phyloP scores from a whole-genome alignment of 2,113 vertebrate genomes.

The Leptodactylus fuscus region DNA sequence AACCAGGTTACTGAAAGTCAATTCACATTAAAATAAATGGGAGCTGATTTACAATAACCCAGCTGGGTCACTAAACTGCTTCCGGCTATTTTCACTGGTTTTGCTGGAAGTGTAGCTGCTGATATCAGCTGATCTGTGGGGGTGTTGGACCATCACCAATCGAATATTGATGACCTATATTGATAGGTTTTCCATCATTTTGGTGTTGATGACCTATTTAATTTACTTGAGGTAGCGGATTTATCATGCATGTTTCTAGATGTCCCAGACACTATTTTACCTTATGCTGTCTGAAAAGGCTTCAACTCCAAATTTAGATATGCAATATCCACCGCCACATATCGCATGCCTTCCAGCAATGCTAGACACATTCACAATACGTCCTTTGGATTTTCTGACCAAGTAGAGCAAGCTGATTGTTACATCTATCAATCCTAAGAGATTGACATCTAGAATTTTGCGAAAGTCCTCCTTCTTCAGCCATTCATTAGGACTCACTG shows the following conservation, averaged over 20 bases:
- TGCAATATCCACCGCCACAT: conserved; percentile 75
- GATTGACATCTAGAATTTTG: conserved; percentile 76
- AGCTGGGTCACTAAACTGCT: too few species aligned
- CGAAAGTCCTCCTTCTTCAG: conserved; percentile 73
- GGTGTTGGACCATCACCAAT: too few species aligned
- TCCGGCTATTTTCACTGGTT: too few species aligned
- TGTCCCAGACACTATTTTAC: conserved; percentile 63
- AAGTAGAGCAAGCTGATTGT: conserved; percentile 81
- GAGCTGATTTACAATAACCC: too few species aligned
- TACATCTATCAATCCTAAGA: conserved; percentile 76
- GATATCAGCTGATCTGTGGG: too few species aligned
- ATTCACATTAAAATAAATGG: too few species aligned
- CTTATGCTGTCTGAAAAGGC: conserved; percentile 82
- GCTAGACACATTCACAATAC: conserved; percentile 81
- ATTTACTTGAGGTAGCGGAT: background rate
- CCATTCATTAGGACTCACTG: conserved; percentile 67
- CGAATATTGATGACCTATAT: too few species aligned
- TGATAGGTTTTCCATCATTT: too few species aligned
- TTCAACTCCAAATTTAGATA: conserved; percentile 82
- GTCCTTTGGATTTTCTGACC: conserved; percentile 74
- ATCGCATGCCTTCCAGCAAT: conserved; percentile 64
- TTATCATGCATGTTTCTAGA: background rate
- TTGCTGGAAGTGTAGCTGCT: too few species aligned
- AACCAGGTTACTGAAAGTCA: too few species aligned
- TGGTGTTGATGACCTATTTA: background rate